Evolutionary conservation across 2,888 invertebrate genomes (phyloP).

Genomic region (Hermodice carunculata): DNA sequence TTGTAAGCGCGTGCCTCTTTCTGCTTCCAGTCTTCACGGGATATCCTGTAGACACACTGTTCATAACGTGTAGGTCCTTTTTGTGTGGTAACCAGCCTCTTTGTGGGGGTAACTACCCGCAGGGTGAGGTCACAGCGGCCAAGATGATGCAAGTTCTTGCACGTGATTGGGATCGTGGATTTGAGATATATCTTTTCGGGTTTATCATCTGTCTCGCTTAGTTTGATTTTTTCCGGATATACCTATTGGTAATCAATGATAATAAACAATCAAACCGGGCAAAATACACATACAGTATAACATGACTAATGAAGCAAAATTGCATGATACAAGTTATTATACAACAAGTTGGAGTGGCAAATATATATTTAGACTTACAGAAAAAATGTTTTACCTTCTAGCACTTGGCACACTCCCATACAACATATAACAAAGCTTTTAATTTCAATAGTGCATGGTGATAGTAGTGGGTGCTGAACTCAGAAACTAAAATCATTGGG

Average conservation of each 20-base stretch:
- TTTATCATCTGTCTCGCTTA: slow-evolving; percentile 5
- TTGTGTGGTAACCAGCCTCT: slow-evolving; percentile 5
- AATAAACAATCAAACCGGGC: no score
- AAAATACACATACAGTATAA: no score
- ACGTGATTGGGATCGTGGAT: slow-evolving; percentile 14
- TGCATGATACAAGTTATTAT: no score
- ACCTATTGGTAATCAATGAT: neutral
- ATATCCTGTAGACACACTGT: slow-evolving; percentile 9
- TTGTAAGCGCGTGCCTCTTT: slow-evolving; percentile 4
- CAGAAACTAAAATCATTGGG: no score
- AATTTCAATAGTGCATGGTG: no score
- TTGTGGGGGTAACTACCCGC: slow-evolving; percentile 7
- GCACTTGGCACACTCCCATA: no score
- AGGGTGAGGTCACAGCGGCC: slow-evolving; percentile 12
- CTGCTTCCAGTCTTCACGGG: slow-evolving; percentile 3
- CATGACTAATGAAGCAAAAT: no score
- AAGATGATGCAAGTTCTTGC: slow-evolving; percentile 6
- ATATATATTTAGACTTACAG: no score
- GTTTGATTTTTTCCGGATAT: neutral
- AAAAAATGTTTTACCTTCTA: no score
- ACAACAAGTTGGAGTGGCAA: no score
- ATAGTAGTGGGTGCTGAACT: no score
- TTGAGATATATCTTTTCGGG: slow-evolving; percentile 6
- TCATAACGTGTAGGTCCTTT: neutral
- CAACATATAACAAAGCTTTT: no score